Evolutionary conservation across 35 echinoderm and acorn worm species (phyloP).

Genomic region (Anneissia japonica): DNA sequence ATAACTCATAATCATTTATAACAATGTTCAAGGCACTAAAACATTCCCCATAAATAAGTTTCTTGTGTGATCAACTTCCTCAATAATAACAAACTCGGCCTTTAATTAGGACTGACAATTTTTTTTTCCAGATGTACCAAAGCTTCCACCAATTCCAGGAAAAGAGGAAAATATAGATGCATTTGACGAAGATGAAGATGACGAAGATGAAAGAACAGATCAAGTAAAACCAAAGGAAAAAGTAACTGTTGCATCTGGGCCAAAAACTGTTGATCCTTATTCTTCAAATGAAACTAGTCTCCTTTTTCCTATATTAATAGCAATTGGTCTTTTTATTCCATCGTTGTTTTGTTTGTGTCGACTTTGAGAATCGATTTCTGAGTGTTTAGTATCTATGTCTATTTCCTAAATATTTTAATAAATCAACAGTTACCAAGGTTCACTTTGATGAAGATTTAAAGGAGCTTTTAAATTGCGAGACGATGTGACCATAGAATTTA

Average conservation of each 20-base stretch:
- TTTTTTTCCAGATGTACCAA: constrained; percentile 62
- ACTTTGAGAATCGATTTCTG: constrained; percentile 25
- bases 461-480: too few species aligned
- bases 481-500: too few species aligned
- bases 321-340: constrained; percentile 94
- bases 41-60: not conserved
- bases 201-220: constrained; percentile 40
- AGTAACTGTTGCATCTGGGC: constrained; percentile 59
- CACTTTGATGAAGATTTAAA: too few species aligned
- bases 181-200: constrained; percentile 40
- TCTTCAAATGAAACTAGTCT: constrained; percentile 90
- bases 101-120: not conserved
- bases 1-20: too few species aligned
- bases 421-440: too few species aligned
- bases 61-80: not conserved
- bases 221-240: constrained; percentile 26
- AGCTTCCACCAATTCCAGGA: constrained; percentile 74
- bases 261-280: constrained; percentile 92
- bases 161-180: constrained; percentile 42
- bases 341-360: constrained; percentile 96
- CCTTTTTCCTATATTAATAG: constrained; percentile 86
- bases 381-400: too few species aligned
- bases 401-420: too few species aligned
- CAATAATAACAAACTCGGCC: not conserved
- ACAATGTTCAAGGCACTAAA: not conserved